A percentile compares a stretch with the other conserved stretches of the same genome.
phyloP scores from a whole-genome alignment of 2,797 vertebrate species.

The Euphonia xanthogaster region DNA sequence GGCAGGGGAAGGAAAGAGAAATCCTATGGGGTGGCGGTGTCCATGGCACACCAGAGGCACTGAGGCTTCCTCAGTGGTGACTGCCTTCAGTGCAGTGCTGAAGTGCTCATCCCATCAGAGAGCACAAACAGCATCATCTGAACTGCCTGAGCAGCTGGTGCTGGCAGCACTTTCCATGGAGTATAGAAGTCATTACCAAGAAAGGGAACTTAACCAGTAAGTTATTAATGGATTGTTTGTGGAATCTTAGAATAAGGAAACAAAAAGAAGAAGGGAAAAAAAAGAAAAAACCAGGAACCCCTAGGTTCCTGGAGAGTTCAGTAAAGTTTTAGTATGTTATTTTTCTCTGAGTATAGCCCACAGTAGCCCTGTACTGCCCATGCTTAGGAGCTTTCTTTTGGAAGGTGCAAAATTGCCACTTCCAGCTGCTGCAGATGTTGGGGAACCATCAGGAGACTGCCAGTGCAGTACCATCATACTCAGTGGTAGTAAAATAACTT shows the following conservation, averaged over 20 bases:
- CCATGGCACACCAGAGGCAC: background rate
- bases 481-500: background rate
- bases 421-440: background rate
- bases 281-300: fast-evolving
- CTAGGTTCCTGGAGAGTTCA: background rate
- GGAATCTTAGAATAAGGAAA: background rate
- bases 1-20: background rate
- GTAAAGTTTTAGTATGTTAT: fast-evolving
- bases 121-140: background rate
- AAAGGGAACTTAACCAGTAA: background rate
- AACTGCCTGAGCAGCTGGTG: background rate
- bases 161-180: background rate
- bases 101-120: fast-evolving
- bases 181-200: background rate
- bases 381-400: background rate
- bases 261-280: background rate
- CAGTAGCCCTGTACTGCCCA: background rate
- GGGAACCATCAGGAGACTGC: background rate
- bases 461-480: background rate
- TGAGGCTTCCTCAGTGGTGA: background rate
- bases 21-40: background rate
- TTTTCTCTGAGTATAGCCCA: background rate
- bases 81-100: background rate
- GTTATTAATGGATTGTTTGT: background rate
- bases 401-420: background rate